These are phyloP conservation scores for Cyphomyrmex costatus DNA, from an alignment of 1,140 invertebrate species.

Conservation along the genomic window DNA sequence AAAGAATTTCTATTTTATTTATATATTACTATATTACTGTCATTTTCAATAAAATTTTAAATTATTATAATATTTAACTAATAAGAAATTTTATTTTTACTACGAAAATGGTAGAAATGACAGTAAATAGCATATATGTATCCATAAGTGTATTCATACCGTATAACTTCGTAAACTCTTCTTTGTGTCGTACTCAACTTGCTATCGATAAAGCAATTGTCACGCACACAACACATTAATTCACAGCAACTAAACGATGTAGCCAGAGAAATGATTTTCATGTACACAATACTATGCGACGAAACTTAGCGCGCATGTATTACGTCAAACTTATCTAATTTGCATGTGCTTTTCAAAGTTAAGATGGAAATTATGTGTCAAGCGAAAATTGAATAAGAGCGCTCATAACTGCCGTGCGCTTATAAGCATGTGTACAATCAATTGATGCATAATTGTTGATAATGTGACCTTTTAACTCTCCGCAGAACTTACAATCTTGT, in stretches of 20 bases:
- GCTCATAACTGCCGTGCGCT: not conserved
- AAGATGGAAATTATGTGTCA: constrained; percentile 28
- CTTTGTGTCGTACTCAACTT: constrained; percentile 16
- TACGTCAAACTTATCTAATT: constrained; percentile 58
- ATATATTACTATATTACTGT: not conserved
- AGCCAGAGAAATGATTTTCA: constrained; percentile 47
- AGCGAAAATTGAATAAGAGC: constrained; percentile 19
- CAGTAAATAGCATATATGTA: not conserved
- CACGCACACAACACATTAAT: constrained; percentile 50
- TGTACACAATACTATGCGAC: constrained; percentile 32
- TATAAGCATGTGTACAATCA: constrained; percentile 27
- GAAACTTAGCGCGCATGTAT: constrained; percentile 29
- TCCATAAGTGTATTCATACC: not conserved
- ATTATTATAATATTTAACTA: not conserved
- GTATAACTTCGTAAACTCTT: constrained; percentile 36
- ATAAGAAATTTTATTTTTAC: not conserved
- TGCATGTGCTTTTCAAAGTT: constrained; percentile 51
- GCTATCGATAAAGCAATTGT: constrained; percentile 57
- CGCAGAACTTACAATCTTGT: not conserved
- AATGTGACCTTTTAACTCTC: constrained; percentile 1
- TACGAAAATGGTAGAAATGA: not conserved
- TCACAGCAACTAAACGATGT: constrained; percentile 33
- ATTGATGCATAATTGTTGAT: constrained; percentile 41
- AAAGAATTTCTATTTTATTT: not conserved
- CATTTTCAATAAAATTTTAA: not conserved